phyloP scores from a whole-genome alignment of 1,140 invertebrate species.

The Chlorops oryzae region DNA sequence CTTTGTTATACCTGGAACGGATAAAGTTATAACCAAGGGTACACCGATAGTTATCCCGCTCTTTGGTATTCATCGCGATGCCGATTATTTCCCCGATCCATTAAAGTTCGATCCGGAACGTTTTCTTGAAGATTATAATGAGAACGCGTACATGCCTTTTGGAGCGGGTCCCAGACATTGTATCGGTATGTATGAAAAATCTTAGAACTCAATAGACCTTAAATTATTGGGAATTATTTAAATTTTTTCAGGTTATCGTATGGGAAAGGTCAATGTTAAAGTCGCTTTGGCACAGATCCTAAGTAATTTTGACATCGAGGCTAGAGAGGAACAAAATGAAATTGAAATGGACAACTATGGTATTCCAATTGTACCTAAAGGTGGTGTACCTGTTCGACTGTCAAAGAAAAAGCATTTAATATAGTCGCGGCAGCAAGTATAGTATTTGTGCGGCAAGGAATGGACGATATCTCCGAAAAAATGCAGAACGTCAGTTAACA shows the following conservation, averaged over 20 bases:
- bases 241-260: slow-evolving; percentile 19
- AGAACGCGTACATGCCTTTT: slow-evolving; percentile 56
- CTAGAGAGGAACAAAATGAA: slow-evolving; percentile 8
- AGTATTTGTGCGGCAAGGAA: no score
- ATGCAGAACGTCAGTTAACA: no score
- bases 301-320: slow-evolving; percentile 28
- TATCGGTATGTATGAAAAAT: slow-evolving; percentile 48
- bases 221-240: background rate
- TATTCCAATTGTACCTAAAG: slow-evolving; percentile 14
- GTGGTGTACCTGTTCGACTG: slow-evolving; percentile 12
- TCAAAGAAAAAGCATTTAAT: slow-evolving; percentile 11
- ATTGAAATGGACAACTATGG: slow-evolving; percentile 18
- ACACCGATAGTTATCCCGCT: slow-evolving; percentile 41
- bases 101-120: slow-evolving; percentile 57
- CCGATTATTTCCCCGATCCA: slow-evolving; percentile 55
- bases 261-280: slow-evolving; percentile 38
- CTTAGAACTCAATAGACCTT: no score
- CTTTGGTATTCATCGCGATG: slow-evolving; percentile 47
- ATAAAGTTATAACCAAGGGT: slow-evolving; percentile 43
- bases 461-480: no score
- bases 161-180: slow-evolving; percentile 60
- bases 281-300: slow-evolving; percentile 27
- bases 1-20: slow-evolving; percentile 37
- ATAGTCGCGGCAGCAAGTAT: no score
- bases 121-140: slow-evolving; percentile 48